Conservation (phyloP, 2,797 vertebrate genomes). For the Etheostoma perlongum region DNA sequence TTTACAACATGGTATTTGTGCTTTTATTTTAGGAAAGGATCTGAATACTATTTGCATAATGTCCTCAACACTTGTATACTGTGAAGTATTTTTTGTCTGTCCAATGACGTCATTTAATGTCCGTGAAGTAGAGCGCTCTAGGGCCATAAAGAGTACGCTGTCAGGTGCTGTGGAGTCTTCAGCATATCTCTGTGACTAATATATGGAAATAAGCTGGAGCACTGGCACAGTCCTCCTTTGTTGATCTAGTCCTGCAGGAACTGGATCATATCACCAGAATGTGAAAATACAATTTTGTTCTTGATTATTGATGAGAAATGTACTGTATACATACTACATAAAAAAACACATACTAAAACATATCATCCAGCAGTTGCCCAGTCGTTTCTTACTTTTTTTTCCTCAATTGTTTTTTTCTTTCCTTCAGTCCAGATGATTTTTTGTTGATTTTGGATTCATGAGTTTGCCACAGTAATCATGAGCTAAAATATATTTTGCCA, state of each 20-base stretch:
- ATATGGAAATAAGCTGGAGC: slow-evolving; percentile 39
- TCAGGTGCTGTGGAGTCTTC: slow-evolving; percentile 19
- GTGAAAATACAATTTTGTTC: neutral
- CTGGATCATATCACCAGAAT: neutral
- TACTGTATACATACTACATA: no score
- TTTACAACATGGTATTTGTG: neutral
- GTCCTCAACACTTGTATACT: neutral
- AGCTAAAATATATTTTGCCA: no score
- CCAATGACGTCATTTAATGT: neutral
- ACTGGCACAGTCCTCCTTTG: neutral
- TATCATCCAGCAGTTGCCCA: neutral
- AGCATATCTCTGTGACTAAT: slow-evolving; percentile 36
- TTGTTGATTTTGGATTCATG: no score
- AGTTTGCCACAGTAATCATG: neutral
- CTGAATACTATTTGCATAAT: neutral
- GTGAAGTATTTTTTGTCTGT: no score
- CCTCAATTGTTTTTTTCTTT: neutral
- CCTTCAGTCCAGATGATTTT: neutral
- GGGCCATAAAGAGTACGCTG: slow-evolving; percentile 19
- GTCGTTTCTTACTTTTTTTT: neutral
- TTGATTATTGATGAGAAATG: neutral
- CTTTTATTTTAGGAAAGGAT: no score
- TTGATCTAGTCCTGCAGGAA: neutral
- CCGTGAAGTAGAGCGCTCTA: neutral
- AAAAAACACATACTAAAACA: no score